These are phyloP conservation scores for Sericinus montela DNA, from an alignment of 2,888 invertebrate species.

Conservation along the genomic window DNA sequence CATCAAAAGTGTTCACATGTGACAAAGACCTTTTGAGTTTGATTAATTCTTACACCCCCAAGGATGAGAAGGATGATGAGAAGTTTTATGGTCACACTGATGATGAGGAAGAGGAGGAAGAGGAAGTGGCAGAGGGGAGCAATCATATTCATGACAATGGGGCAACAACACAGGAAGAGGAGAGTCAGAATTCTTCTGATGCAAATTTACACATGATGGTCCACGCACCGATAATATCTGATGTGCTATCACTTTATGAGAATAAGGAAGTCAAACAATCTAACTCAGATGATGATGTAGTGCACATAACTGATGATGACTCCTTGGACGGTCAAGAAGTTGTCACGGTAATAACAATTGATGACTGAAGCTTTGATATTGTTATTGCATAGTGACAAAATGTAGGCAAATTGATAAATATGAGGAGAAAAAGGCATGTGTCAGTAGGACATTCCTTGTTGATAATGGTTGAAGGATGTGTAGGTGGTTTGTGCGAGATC, in stretches of 20 bases:
- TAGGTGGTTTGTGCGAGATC: too few relatives aligned
- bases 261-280: slow-evolving; percentile 30
- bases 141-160: slow-evolving; percentile 12
- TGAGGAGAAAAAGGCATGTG: too few relatives aligned
- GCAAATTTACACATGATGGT: slow-evolving; percentile 43
- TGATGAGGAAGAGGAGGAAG: slow-evolving; percentile 54
- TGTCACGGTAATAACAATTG: slow-evolving; percentile 45
- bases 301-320: slow-evolving; percentile 48
- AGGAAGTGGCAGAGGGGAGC: slow-evolving; percentile 29
- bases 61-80: slow-evolving; percentile 61
- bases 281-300: slow-evolving; percentile 26
- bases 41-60: slow-evolving; percentile 59
- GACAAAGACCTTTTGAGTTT: slow-evolving; percentile 49
- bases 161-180: slow-evolving; percentile 30
- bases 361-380: slow-evolving; percentile 30
- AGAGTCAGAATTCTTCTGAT: slow-evolving; percentile 36
- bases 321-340: slow-evolving; percentile 39
- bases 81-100: slow-evolving; percentile 61
- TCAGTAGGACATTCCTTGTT: too few relatives aligned
- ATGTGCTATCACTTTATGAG: slow-evolving; percentile 60
- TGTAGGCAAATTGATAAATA: too few relatives aligned
- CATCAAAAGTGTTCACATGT: slow-evolving; percentile 57
- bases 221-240: slow-evolving; percentile 65
- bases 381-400: slow-evolving; percentile 1
- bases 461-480: neutral